Percentiles rank a stretch among this genome's conserved stretches.
Conservation (phyloP, 2,113 vertebrate genomes). For the Isichthys henryi region DNA sequence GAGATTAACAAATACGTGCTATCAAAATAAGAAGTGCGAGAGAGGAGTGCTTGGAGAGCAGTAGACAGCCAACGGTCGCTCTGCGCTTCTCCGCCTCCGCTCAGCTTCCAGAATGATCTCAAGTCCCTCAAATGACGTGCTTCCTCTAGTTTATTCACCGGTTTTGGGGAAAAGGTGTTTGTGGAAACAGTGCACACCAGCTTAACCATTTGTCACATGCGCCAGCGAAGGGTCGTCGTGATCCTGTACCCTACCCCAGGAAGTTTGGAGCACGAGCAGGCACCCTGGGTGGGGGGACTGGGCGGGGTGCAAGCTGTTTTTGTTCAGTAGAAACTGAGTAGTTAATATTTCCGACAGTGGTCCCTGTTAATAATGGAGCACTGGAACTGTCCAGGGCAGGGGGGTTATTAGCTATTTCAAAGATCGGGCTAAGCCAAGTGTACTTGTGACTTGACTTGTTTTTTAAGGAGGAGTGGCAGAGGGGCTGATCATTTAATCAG, state of each 20-base stretch:
- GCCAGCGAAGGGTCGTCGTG: background rate
- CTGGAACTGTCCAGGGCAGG: background rate
- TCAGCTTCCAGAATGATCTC: background rate
- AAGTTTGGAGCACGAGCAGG: background rate
- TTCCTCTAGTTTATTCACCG: background rate
- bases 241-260: background rate
- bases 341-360: background rate
- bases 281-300: background rate
- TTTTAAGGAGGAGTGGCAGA: too few relatives aligned
- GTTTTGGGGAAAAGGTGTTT: background rate
- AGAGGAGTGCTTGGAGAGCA: background rate
- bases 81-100: background rate
- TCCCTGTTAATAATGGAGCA: background rate
- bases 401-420: too few relatives aligned
- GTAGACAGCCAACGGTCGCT: background rate
- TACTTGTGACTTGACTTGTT: too few relatives aligned
- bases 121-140: background rate
- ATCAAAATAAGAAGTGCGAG: background rate
- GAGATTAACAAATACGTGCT: conserved; percentile 19
- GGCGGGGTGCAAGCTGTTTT: background rate
- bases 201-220: background rate
- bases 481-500: too few relatives aligned
- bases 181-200: background rate
- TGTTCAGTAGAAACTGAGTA: background rate
- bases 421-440: too few relatives aligned